These are phyloP conservation scores for Craniophora ligustri DNA, from an alignment of 2,888 invertebrate genomes.

Conservation along the genomic window DNA sequence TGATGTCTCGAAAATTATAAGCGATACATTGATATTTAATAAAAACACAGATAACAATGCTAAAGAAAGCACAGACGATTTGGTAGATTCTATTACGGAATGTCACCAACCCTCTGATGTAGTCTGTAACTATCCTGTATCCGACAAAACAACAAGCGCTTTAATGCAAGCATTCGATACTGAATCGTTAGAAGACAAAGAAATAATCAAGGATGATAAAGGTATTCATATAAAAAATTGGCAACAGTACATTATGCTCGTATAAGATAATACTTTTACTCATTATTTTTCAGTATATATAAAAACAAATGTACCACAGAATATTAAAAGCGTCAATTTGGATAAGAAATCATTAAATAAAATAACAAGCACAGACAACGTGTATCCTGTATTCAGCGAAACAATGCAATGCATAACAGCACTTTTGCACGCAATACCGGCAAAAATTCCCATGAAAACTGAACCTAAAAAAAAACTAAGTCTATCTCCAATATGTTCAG, in stretches of 20 bases:
- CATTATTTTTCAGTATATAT: conserved; percentile 36
- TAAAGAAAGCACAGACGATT: conserved; percentile 2
- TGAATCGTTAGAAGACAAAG: conserved; percentile 6
- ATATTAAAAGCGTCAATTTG: background rate
- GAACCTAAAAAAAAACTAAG: conserved; percentile 59
- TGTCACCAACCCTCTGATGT: conserved; percentile 1
- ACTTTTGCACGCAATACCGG: background rate
- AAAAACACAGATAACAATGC: conserved; percentile 44
- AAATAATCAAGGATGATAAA: conserved; percentile 8
- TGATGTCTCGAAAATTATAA: conserved; percentile 66
- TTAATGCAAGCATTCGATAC: conserved; percentile 23
- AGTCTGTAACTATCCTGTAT: conserved; percentile 8
- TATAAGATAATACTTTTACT: background rate
- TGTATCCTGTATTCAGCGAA: conserved; percentile 6
- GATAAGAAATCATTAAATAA: conserved; percentile 45
- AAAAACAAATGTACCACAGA: conserved; percentile 1
- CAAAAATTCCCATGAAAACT: conserved; percentile 5
- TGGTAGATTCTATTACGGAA: background rate
- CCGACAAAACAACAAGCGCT: conserved; percentile 33
- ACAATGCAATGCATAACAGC: background rate
- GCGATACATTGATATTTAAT: conserved; percentile 68
- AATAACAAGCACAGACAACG: conserved; percentile 51
- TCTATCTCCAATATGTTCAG: conserved; percentile 68
- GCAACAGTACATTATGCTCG: background rate
- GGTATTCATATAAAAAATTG: conserved; percentile 9